Evolutionary conservation across 2,113 vertebrate species (phyloP), one percentile per base, ranked within the genome.

Genomic region (Catagonus wagneri): DNA sequence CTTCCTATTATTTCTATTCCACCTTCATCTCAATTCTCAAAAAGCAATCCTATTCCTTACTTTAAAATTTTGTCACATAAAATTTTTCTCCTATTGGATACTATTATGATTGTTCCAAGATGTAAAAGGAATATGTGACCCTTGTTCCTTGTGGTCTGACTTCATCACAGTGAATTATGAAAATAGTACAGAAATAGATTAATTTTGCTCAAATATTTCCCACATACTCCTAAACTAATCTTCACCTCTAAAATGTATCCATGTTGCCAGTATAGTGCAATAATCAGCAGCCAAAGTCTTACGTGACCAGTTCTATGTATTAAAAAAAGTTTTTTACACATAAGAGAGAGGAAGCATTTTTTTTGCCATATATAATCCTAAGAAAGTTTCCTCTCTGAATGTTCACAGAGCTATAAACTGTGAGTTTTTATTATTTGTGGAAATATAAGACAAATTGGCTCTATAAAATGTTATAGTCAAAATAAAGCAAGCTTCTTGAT

Each of bases 71-170:
- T 90, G 20, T 68, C 32, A 78, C 88, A 34, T 39, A 61, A 91
- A 93, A 34, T 54, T 75, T 95, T 52, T 63, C 14, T 69, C 61
- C 39, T 89, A 75, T 56, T 72, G 90, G 96, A 74, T 96, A 69
- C 86, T 75, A 15, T 36, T 89, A 15, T 92, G 36, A 87, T 86
- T 74, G 27, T 93, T 83, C 16, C 50, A 79, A 19, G 39, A 61
- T 75, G 75, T 60, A 87, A 79, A 72, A 89, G 14, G 87, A 94
- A 61, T 78, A 75, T 65, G 12, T 72, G 58, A 29, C 1, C 20
- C 27, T 79, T 75, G n/a, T 15, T 80, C 29, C 16, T 83, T 81
- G 39, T 92, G 7, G 2, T 12, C 25, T 68, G 23, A 83, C 1
- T 32, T 76, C 29, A 1, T 60, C 89, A 58, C 1, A 75, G 20